Evolutionary conservation across 2,797 vertebrate species (phyloP), one percentile per base, ranked within the genome.

Genomic region (Mallotus villosus): DNA sequence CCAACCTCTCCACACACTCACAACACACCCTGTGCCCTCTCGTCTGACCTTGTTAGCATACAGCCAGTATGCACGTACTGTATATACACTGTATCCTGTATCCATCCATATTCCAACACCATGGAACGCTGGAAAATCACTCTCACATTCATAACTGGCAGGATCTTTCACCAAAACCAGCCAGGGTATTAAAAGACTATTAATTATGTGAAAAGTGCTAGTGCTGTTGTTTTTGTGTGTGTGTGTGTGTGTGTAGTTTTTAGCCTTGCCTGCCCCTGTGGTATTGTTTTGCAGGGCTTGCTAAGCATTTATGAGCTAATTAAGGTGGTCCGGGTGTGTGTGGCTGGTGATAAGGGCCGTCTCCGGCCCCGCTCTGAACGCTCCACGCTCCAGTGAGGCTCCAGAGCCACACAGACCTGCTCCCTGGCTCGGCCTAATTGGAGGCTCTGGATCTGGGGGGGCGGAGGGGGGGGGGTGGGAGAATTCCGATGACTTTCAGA

Each of bases 301-400:
- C 82, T 83, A 87, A 83, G 81, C 87, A 76, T 81, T 89, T 89
- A 86, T 87, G 88, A 82, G 82, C 88, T 90, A 87, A 81, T 91
- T 90, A 91, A 86, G 83, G 82, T 80, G 81, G 58, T 27, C 62
- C 24, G 60, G 62, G 70, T 41, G 63, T 78, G 70, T 68, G 55
- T 57, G 58, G 62, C 64, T 63, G 63, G 46, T 74, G 75, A 74
- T 72, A 70, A 73, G 72, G 29, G 59, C 63, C 63, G 70, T 58
- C 71, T 72, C 41, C 61, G 58, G 63, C 62, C 51, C 22, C 25
- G 34, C 69, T 79, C 58, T 69, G 68, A 70, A 64, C 29, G 59
- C 60, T 72, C 37, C 24, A 61, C 29, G 41, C 22, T 73, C 69
- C 70, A 67, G 14, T 51, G 57, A 46, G 70, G 71, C 78, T 55